Conservation (phyloP, 2,888 invertebrate species). For the Drepanosiphum platanoidis region DNA sequence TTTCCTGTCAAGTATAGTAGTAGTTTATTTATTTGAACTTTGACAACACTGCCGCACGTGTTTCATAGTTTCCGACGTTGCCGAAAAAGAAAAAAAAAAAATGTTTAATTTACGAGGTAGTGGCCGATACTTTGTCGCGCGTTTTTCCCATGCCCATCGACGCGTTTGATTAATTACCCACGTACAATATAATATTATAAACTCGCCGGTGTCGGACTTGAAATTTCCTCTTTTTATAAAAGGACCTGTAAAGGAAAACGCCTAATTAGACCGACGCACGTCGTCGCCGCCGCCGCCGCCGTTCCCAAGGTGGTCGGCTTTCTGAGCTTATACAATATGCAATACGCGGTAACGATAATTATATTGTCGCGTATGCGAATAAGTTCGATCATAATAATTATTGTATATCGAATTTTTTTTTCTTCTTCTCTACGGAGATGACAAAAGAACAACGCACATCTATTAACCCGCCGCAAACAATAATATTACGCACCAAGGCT, state of each 20-base stretch:
- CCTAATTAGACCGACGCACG: background rate
- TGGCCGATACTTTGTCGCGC: background rate
- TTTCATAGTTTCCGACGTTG: too few species aligned
- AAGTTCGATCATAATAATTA: background rate
- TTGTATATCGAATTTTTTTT: constrained; percentile 1
- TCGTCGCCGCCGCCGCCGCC: too few species aligned
- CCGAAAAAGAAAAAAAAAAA: too few species aligned
- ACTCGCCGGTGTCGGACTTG: too few species aligned
- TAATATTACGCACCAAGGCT: constrained; percentile 28
- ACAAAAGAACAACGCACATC: background rate
- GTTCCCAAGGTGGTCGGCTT: background rate
- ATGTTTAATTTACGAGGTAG: too few species aligned
- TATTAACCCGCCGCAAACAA: constrained; percentile 40
- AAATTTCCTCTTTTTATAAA: background rate
- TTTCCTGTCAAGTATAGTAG: too few species aligned
- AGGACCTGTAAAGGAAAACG: background rate
- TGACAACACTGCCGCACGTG: too few species aligned
- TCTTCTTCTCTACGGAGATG: background rate
- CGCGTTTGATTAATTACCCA: background rate
- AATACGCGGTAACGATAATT: background rate
- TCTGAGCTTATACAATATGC: background rate
- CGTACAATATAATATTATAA: background rate
- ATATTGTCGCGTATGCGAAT: background rate
- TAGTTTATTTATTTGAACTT: too few species aligned
- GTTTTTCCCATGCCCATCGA: background rate